Evolutionary conservation across 30 jellyfish, hydroid and myxozoan genomes (phyloP).

Genomic region (Euphysa ruthae): DNA sequence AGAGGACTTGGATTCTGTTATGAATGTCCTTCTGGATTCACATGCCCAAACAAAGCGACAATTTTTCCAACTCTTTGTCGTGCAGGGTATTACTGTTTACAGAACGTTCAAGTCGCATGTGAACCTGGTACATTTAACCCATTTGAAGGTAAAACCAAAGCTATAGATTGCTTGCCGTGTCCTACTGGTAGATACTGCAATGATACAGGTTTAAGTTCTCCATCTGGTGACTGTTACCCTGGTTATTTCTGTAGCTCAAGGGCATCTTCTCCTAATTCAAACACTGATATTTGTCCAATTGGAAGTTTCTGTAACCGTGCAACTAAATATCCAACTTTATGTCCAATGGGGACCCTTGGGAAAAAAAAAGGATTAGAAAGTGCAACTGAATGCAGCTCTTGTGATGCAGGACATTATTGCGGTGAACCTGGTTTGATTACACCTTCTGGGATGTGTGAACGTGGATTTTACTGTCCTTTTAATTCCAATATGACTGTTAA

Average conservation of each 20-base stretch:
- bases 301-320: slow-evolving; percentile 69
- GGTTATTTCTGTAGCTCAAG: slow-evolving; percentile 61
- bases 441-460: slow-evolving; percentile 66
- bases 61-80: slow-evolving; percentile 64
- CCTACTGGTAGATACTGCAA: slow-evolving; percentile 80
- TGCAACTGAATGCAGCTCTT: slow-evolving; percentile 64
- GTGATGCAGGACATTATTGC: slow-evolving; percentile 83
- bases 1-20: slow-evolving; percentile 54
- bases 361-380: slow-evolving; percentile 55
- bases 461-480: slow-evolving; percentile 88
- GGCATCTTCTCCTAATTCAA: slow-evolving; percentile 57
- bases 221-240: slow-evolving; percentile 71
- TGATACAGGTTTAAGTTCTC: slow-evolving; percentile 48
- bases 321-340: slow-evolving; percentile 44
- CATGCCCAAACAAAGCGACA: slow-evolving; percentile 65
- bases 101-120: slow-evolving; percentile 49
- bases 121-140: slow-evolving; percentile 77
- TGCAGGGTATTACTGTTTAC: slow-evolving; percentile 63
- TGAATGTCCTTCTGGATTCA: slow-evolving; percentile 64
- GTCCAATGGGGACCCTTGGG: slow-evolving; percentile 90
- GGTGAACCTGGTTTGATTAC: slow-evolving; percentile 52
- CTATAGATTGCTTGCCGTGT: slow-evolving; percentile 58
- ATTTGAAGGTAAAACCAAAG: slow-evolving; percentile 30
- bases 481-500: slow-evolving; percentile 23
- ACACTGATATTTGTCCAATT: slow-evolving; percentile 48